A percentile compares a stretch with the other conserved stretches of the same genome.
Evolutionary conservation across 2,888 invertebrate genomes (phyloP).

Genomic region (Artemia sinica): DNA sequence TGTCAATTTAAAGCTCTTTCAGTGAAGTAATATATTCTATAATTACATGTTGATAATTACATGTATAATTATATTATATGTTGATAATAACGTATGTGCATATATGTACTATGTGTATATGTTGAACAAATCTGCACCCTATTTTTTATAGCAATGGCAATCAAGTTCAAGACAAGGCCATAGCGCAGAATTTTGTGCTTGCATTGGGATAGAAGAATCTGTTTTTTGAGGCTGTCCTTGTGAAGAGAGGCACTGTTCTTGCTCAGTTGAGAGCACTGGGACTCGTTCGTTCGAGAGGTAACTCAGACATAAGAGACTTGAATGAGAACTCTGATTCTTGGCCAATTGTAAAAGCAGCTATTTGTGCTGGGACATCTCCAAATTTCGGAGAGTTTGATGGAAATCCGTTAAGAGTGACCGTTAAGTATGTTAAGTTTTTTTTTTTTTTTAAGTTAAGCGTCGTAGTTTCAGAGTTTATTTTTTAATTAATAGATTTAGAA

Average conservation of each 20-base stretch:
- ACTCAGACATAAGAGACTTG: constrained; percentile 11
- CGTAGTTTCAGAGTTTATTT: too few relatives aligned
- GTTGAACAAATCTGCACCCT: not conserved
- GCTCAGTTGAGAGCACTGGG: not conserved
- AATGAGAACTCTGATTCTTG: constrained; percentile 1
- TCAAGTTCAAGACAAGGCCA: not conserved
- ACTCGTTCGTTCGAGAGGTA: constrained; percentile 4
- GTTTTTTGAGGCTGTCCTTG: not conserved
- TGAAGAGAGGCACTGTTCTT: not conserved
- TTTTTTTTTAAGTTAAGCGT: not conserved
- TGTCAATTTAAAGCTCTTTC: too few relatives aligned
- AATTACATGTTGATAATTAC: too few relatives aligned
- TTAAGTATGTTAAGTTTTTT: not conserved
- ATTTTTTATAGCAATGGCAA: constrained; percentile 6
- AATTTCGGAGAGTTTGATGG: not conserved
- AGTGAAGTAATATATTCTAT: too few relatives aligned
- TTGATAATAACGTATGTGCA: too few relatives aligned
- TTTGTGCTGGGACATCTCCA: not conserved
- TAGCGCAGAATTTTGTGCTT: not conserved
- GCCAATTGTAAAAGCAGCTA: constrained; percentile 4
- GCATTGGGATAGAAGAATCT: not conserved
- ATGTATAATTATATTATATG: too few relatives aligned
- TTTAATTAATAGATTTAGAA: too few relatives aligned
- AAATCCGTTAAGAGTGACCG: not conserved
- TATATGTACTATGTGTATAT: too few relatives aligned